Conservation (phyloP, 2,113 vertebrate species). For the Plotosus lineatus region DNA sequence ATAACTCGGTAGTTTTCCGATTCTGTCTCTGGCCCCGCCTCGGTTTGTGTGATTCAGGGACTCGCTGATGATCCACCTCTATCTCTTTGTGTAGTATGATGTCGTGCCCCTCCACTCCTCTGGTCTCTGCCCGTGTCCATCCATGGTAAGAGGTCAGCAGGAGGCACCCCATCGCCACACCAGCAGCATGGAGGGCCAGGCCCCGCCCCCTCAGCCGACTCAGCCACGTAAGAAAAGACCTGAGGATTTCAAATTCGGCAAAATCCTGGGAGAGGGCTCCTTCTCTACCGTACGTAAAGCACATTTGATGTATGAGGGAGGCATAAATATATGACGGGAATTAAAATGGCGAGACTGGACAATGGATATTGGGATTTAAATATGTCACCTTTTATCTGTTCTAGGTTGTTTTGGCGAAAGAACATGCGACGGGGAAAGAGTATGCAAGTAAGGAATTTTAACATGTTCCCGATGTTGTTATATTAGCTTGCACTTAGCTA, state of each 20-base stretch:
- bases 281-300: slow-evolving; percentile 86
- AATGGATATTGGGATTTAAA: neutral
- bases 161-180: slow-evolving; percentile 67
- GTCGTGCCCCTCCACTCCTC: slow-evolving; percentile 94
- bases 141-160: slow-evolving; percentile 94
- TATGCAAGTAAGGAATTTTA: slow-evolving; percentile 91
- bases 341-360: neutral
- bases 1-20: no score
- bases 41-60: no score
- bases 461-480: neutral
- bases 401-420: slow-evolving; percentile 95
- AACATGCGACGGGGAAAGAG: slow-evolving; percentile 90
- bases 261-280: slow-evolving; percentile 97
- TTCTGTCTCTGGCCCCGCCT: no score
- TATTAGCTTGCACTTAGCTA: no score
- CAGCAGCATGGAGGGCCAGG: slow-evolving; percentile 82
- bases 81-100: slow-evolving; percentile 82
- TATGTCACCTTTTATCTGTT: slow-evolving; percentile 17
- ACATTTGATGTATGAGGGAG: no score
- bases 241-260: slow-evolving; percentile 96
- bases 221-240: slow-evolving; percentile 95
- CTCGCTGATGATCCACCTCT: no score
- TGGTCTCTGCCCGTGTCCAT: slow-evolving; percentile 93
- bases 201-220: slow-evolving; percentile 67
- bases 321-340: neutral